These are phyloP conservation scores for Zaprionus kolodkinae DNA, from an alignment of 1,140 invertebrate genomes.

Conservation along the genomic window DNA sequence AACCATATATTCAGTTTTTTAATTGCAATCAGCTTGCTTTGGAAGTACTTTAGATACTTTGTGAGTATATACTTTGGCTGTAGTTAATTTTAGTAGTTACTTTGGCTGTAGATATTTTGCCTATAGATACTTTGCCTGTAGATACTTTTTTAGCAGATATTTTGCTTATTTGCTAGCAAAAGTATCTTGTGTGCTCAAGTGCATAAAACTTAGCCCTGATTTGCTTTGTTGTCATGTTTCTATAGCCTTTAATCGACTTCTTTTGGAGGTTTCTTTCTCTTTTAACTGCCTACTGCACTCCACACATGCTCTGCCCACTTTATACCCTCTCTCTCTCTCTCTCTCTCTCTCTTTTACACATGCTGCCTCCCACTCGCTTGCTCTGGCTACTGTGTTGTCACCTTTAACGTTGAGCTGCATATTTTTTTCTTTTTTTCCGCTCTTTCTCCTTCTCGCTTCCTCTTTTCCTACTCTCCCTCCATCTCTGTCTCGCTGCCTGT, in stretches of 20 bases:
- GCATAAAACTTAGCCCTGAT: too few relatives aligned
- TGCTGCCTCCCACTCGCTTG: background rate
- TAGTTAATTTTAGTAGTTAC: background rate
- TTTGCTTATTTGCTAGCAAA: too few relatives aligned
- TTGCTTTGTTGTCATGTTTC: background rate
- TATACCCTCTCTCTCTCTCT: background rate
- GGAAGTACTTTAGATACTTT: too few relatives aligned
- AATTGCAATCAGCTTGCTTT: too few relatives aligned
- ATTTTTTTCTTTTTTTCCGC: slow-evolving; percentile 4
- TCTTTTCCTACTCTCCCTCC: background rate
- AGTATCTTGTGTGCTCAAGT: too few relatives aligned
- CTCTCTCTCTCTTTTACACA: background rate
- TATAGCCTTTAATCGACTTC: background rate
- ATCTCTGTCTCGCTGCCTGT: slow-evolving; percentile 5
- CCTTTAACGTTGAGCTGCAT: slow-evolving; percentile 12
- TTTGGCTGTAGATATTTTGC: too few relatives aligned
- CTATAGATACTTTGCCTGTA: background rate
- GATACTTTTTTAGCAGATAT: too few relatives aligned
- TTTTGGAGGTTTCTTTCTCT: background rate
- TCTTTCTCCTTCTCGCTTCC: background rate
- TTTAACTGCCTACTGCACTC: background rate
- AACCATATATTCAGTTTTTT: too few relatives aligned
- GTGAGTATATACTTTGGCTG: background rate
- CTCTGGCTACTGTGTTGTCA: slow-evolving; percentile 7
- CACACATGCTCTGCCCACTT: background rate